Evolutionary conservation across 2,888 invertebrate genomes (phyloP).

Genomic region (Ophonus ardosiacus): DNA sequence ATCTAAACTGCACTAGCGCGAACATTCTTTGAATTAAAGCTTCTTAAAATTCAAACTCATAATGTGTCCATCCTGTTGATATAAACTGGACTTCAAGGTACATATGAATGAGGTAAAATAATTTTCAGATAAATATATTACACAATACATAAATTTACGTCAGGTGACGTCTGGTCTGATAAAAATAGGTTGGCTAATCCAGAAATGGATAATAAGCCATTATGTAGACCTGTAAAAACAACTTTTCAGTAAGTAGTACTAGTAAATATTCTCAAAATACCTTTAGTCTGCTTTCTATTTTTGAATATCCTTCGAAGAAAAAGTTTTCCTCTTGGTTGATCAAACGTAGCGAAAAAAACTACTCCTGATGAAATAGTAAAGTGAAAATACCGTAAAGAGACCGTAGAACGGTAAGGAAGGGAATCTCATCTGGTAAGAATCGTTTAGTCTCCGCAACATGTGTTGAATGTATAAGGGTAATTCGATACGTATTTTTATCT

Average conservation of each 20-base stretch:
- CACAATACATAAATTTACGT: too few relatives aligned
- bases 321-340: neutral
- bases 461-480: slow-evolving; percentile 58
- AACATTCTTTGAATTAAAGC: too few relatives aligned
- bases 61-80: too few relatives aligned
- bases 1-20: too few relatives aligned
- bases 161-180: too few relatives aligned
- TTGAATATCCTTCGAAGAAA: neutral
- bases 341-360: slow-evolving; percentile 15
- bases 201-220: too few relatives aligned
- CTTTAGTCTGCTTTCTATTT: neutral
- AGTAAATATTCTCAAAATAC: neutral
- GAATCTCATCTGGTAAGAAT: slow-evolving; percentile 36
- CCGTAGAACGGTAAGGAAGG: slow-evolving; percentile 23
- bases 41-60: too few relatives aligned
- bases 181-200: too few relatives aligned
- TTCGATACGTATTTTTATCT: slow-evolving; percentile 59
- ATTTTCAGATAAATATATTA: too few relatives aligned
- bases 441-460: slow-evolving; percentile 48
- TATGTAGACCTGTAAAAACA: too few relatives aligned
- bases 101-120: too few relatives aligned
- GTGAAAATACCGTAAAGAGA: slow-evolving; percentile 29
- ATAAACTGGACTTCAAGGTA: too few relatives aligned
- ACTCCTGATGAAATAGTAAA: slow-evolving; percentile 12
- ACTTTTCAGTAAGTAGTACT: neutral